Conservation (phyloP, 1,140 invertebrate species). For the Andrena cerasifolii region DNA sequence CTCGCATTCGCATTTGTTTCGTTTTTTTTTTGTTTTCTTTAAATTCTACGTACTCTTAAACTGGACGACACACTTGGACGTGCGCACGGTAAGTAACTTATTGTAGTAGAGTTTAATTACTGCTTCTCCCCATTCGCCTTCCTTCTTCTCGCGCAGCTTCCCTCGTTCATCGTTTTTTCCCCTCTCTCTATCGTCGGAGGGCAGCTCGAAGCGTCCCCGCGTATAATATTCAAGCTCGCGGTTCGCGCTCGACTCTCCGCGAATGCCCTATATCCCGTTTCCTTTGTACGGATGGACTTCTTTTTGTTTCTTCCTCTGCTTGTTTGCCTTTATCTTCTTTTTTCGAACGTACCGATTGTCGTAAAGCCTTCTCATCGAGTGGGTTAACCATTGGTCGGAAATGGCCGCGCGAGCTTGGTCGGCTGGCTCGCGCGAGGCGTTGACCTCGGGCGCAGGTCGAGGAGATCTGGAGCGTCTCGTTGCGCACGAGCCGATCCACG, state of each 20-base stretch:
- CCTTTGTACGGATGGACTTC: slow-evolving; percentile 36
- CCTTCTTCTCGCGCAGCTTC: slow-evolving; percentile 16
- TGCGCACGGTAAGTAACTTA: slow-evolving; percentile 70
- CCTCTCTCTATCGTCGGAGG: slow-evolving; percentile 42
- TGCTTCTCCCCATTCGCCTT: no score
- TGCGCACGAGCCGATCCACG: not conserved
- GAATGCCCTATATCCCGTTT: slow-evolving; percentile 43
- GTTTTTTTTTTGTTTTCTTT: slow-evolving; percentile 45
- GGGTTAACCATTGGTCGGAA: slow-evolving; percentile 45
- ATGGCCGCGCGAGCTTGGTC: not conserved
- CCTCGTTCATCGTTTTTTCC: slow-evolving; percentile 20
- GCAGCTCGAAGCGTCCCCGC: slow-evolving; percentile 50
- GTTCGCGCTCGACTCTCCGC: slow-evolving; percentile 12
- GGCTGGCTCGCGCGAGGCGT: slow-evolving; percentile 2
- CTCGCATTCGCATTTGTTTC: slow-evolving; percentile 49
- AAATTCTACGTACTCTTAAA: slow-evolving; percentile 61
- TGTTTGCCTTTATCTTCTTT: slow-evolving; percentile 14
- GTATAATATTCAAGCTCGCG: no score
- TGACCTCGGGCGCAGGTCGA: slow-evolving; percentile 30
- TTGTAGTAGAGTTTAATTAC: slow-evolving; percentile 57
- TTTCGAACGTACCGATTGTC: slow-evolving; percentile 62
- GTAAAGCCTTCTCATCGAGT: slow-evolving; percentile 52
- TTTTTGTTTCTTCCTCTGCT: slow-evolving; percentile 1
- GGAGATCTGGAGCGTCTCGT: slow-evolving; percentile 31
- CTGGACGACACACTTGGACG: slow-evolving; percentile 74